Conservation (phyloP, 1,140 invertebrate species). For the Gerris buenoi region DNA sequence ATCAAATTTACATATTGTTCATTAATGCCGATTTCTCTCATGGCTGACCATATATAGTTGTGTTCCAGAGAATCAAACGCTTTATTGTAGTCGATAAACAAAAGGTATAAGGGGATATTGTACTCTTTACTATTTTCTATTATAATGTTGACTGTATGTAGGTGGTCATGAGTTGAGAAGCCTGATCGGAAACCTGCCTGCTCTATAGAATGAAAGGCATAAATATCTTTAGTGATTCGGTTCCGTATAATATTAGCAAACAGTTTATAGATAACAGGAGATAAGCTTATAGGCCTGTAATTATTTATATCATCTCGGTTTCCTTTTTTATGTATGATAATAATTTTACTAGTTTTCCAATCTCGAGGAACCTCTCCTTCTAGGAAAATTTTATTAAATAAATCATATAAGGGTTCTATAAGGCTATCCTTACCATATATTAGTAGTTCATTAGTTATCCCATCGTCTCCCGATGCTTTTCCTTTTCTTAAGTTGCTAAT, state of each 20-base stretch:
- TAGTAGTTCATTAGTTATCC: not conserved
- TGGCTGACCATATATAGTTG: not conserved
- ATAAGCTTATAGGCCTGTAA: not conserved
- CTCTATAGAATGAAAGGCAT: not conserved
- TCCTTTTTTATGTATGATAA: not conserved
- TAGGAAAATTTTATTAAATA: not conserved
- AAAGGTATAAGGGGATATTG: not conserved
- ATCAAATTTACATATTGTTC: not conserved
- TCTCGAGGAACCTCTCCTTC: not conserved
- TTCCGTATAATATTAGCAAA: not conserved
- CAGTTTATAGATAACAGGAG: not conserved
- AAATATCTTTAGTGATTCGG: not conserved
- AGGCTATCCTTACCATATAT: not conserved
- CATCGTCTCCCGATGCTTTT: not conserved
- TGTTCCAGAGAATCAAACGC: slow-evolving; percentile 3
- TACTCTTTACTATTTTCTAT: not conserved
- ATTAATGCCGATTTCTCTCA: not conserved
- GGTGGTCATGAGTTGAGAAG: not conserved
- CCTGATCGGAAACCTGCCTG: not conserved
- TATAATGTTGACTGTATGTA: too few relatives aligned
- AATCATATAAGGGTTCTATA: not conserved
- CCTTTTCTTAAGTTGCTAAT: not conserved
- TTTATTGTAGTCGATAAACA: slow-evolving; percentile 1
- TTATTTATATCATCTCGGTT: not conserved
- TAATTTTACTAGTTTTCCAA: not conserved